Percentiles rank a stretch among this genome's conserved stretches.
Evolutionary conservation across 2,888 invertebrate genomes (phyloP).

Genomic region (Scaeva pyrastri): DNA sequence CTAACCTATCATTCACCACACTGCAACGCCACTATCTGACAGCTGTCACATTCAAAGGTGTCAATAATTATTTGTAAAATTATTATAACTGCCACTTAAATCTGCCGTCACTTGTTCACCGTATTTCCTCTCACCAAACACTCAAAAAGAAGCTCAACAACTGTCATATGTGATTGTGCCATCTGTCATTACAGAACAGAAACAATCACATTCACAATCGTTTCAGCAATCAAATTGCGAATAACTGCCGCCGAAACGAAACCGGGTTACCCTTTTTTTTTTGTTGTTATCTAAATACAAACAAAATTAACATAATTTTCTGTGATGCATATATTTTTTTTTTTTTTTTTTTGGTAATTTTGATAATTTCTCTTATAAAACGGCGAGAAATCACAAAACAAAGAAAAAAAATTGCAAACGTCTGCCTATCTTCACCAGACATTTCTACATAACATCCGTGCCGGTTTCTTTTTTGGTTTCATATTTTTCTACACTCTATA

Average conservation of each 20-base stretch:
- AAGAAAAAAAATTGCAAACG: slow-evolving; percentile 36
- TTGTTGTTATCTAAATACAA: neutral
- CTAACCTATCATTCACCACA: neutral
- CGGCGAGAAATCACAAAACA: neutral
- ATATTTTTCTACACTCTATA: slow-evolving; percentile 31
- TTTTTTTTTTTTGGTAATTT: slow-evolving; percentile 23
- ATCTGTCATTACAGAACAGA: neutral
- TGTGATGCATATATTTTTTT: neutral
- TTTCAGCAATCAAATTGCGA: neutral
- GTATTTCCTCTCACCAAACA: slow-evolving; percentile 3
- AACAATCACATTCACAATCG: neutral
- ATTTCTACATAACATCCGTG: slow-evolving; percentile 30
- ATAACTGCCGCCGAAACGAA: neutral
- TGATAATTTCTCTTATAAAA: slow-evolving; percentile 44
- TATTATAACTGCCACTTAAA: neutral
- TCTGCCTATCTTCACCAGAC: slow-evolving; percentile 21
- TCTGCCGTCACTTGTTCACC: neutral
- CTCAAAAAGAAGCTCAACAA: slow-evolving; percentile 2
- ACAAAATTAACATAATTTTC: neutral
- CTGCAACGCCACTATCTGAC: neutral
- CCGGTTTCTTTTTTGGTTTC: slow-evolving; percentile 50
- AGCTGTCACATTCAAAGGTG: neutral
- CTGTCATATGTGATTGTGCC: neutral
- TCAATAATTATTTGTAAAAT: neutral
- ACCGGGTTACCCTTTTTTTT: slow-evolving; percentile 31